These are phyloP conservation scores for Myotis myotis DNA, from an alignment of 2,797 vertebrate species.

Conservation along the genomic window DNA sequence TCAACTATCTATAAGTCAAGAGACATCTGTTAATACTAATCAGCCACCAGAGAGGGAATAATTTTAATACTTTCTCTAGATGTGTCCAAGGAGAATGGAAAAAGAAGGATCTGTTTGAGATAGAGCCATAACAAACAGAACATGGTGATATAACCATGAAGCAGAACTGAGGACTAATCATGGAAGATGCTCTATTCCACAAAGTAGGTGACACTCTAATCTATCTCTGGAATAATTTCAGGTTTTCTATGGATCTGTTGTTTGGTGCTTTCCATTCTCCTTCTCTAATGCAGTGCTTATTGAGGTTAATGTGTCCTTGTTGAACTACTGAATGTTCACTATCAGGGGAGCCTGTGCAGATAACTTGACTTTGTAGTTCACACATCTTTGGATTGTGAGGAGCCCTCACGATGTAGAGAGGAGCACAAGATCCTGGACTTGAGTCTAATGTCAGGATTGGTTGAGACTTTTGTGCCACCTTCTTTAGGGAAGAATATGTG, in stretches of 20 bases:
- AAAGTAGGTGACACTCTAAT: background rate
- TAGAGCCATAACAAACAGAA: background rate
- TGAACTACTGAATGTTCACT: background rate
- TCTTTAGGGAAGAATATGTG: background rate
- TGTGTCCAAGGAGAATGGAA: background rate
- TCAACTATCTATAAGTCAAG: background rate
- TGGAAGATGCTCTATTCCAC: background rate
- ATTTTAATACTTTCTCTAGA: background rate
- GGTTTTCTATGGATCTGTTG: background rate
- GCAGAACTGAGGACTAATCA: background rate
- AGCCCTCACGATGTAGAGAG: background rate
- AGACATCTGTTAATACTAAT: background rate
- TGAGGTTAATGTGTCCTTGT: background rate
- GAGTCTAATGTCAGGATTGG: background rate
- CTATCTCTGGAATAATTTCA: background rate
- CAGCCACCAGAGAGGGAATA: background rate
- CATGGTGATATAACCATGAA: background rate
- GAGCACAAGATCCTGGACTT: background rate
- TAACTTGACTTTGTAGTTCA: background rate
- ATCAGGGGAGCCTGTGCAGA: background rate
- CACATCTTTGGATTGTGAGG: background rate
- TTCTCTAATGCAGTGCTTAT: background rate
- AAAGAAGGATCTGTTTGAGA: background rate
- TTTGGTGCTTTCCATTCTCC: background rate
- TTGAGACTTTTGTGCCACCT: background rate